A percentile compares a stretch with the other conserved stretches of the same genome.
Evolutionary conservation across 1,140 invertebrate species (phyloP).

Genomic region (Chionoecetes opilio): DNA sequence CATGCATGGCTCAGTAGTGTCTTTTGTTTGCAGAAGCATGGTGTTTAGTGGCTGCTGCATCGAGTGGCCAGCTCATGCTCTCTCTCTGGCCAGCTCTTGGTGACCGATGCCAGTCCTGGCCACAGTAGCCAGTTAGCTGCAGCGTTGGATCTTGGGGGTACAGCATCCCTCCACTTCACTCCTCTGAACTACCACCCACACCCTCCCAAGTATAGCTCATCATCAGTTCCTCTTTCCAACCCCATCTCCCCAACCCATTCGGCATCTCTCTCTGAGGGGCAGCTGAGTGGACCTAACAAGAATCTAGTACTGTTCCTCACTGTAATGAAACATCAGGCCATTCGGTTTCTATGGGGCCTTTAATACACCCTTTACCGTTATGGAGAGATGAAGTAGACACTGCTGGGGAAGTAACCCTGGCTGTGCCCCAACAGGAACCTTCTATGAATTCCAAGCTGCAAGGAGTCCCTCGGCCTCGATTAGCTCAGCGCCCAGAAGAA

Average conservation of each 20-base stretch:
- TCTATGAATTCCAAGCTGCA: conserved; percentile 60
- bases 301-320: conserved; percentile 83
- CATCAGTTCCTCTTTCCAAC: conserved; percentile 68
- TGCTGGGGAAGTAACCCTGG: conserved; percentile 75
- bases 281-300: conserved; percentile 83
- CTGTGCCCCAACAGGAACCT: conserved; percentile 76
- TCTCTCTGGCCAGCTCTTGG: conserved; percentile 80
- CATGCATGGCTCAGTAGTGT: conserved; percentile 78
- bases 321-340: conserved; percentile 61
- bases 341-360: conserved; percentile 41
- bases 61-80: conserved; percentile 72
- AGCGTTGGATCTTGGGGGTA: conserved; percentile 77
- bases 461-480: conserved; percentile 81
- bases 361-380: conserved; percentile 70
- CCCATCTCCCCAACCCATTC: conserved; percentile 82
- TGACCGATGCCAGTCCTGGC: conserved; percentile 70
- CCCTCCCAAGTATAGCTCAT: conserved; percentile 71
- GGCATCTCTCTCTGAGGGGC: conserved; percentile 82
- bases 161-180: conserved; percentile 74
- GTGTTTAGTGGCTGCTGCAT: conserved; percentile 75
- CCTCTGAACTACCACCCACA: conserved; percentile 71
- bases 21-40: conserved; percentile 80
- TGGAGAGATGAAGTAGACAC: conserved; percentile 41
- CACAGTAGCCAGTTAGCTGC: conserved; percentile 70
- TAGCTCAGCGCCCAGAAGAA: conserved; percentile 70